These are phyloP conservation scores for Macrostomum lignano DNA, from an alignment of 1,140 invertebrate species.

Conservation along the genomic window DNA sequence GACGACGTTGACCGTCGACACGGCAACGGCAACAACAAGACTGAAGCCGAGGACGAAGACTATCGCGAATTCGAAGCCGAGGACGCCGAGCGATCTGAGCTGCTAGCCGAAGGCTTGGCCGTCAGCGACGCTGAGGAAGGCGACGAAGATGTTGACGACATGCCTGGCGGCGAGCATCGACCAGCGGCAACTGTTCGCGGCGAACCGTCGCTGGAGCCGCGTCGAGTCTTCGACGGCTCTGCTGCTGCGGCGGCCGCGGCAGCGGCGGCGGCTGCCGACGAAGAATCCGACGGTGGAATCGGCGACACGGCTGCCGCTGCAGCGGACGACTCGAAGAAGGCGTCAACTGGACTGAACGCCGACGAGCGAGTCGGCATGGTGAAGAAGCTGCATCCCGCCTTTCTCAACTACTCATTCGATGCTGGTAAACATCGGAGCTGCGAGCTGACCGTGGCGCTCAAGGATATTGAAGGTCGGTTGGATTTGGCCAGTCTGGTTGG, in stretches of 20 bases:
- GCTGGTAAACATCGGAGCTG: too few relatives aligned
- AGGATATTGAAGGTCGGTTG: too few relatives aligned
- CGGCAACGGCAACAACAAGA: not conserved
- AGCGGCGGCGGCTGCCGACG: too few relatives aligned
- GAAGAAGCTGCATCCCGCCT: too few relatives aligned
- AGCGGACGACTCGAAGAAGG: constrained; percentile 14
- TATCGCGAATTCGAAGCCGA: not conserved
- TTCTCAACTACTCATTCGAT: too few relatives aligned
- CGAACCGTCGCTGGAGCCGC: too few relatives aligned
- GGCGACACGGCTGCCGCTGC: constrained; percentile 28
- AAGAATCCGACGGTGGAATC: constrained; percentile 24
- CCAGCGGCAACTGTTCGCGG: too few relatives aligned
- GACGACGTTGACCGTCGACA: not conserved
- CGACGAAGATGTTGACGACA: not conserved
- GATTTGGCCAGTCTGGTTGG: too few relatives aligned
- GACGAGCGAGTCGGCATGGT: not conserved
- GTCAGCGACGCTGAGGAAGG: not conserved
- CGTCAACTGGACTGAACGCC: not conserved
- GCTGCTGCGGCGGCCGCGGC: too few relatives aligned
- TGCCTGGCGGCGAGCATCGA: too few relatives aligned
- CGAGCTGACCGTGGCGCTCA: too few relatives aligned
- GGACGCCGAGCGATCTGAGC: not conserved
- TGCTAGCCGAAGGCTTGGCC: not conserved
- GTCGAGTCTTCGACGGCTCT: too few relatives aligned
- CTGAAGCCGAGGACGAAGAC: not conserved